Conservation (phyloP, 2,113 vertebrate species). For the Callipepla squamata region DNA sequence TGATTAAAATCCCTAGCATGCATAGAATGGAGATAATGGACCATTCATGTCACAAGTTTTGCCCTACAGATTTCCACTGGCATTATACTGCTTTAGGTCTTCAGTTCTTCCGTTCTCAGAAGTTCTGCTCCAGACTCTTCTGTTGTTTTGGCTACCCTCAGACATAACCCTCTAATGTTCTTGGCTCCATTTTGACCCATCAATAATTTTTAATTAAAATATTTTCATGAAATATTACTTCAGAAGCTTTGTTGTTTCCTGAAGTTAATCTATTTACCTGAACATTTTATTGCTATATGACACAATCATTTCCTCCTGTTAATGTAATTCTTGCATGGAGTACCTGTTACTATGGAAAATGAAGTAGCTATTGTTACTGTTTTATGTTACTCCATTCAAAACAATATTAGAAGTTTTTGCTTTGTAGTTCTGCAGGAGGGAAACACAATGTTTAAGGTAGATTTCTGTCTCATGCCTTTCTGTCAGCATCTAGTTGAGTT, state of each 20-base stretch:
- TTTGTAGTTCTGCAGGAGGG: neutral
- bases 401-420: rapidly evolving
- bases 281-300: neutral
- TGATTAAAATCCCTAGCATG: neutral
- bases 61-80: neutral
- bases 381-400: neutral
- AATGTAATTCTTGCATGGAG: neutral
- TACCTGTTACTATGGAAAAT: neutral
- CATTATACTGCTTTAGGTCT: neutral
- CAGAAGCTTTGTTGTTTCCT: neutral
- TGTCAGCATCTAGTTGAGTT: neutral
- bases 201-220: neutral
- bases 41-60: neutral
- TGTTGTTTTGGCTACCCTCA: neutral
- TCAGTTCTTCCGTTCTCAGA: neutral
- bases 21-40: rapidly evolving
- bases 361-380: neutral
- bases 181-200: neutral
- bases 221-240: neutral
- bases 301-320: neutral
- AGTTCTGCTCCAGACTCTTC: neutral
- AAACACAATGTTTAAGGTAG: neutral
- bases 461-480: neutral
- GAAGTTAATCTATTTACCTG: neutral
- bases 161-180: neutral